Base-by-base conservation (phyloP, 2,888 invertebrate species). In the Drosophila limbata region DNA sequence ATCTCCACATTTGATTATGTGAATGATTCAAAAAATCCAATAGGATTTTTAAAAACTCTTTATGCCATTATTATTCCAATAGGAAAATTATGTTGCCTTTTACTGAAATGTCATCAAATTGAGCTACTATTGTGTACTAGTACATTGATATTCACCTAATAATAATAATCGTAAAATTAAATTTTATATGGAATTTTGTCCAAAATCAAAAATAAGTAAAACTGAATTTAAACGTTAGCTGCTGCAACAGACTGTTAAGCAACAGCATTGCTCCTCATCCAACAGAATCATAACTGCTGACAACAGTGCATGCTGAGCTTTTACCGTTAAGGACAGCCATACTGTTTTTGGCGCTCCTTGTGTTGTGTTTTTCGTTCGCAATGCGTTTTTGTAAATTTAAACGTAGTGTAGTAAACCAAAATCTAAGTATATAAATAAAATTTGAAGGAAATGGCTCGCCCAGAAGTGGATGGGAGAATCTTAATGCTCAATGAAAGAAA, bases 301-400 rank as follows among this genome's bases (percentile, higher is more conserved):
- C 5, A 11, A 19, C 44, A 39, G 42, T 52, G 31, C 61, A 19
- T 52, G 42, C 53, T 70, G 70, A 15, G 6, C 10, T 11, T 21
- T 65, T 31, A 56, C 79, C 79, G 85, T 79, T 79, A 74, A 4
- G 2, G 42, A 19, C 79, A 28, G 64, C 69, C 75, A 79, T 79
- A 37, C n/a, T 37, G 40, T 60, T 75, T 79, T 44, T 19, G 15
- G 21, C n/a, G 6, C 5, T 45, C 11, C 13, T 19, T 62, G 37
- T 47, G 42, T 44, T 55, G 44, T 51, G 13, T 15, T 37, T 25
- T 11, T 28, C n/a, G 33, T 55, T 47, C 40, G 50, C 48, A 60
- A 56, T 65, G 52, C 17, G 9, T 55, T 47, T 42, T 1, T 31
- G 40, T 15, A 19, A 44, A 42, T 10, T n/a, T 28, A 39, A 19